phyloP scores from a whole-genome alignment of 1,140 invertebrate species.

The Calosoma granatense region DNA sequence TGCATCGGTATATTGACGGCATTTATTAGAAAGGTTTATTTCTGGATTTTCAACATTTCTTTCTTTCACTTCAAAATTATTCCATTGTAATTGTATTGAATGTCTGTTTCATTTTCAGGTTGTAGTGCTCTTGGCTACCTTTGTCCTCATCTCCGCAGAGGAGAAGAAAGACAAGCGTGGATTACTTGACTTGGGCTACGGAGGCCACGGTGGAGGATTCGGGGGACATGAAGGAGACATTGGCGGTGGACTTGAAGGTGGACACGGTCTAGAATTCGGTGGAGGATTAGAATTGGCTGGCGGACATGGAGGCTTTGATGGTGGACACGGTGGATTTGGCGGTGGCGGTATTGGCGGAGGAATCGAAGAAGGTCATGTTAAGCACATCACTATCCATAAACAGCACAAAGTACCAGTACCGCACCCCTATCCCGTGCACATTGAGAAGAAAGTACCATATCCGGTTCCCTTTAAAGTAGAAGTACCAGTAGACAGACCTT shows the following conservation, averaged over 20 bases:
- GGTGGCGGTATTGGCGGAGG: constrained; percentile 11
- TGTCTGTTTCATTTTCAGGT: background rate
- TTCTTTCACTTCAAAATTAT: no score
- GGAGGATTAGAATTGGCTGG: background rate
- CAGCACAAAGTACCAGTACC: constrained; percentile 22
- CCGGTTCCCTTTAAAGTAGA: constrained; percentile 24
- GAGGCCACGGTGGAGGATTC: background rate
- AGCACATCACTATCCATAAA: constrained; percentile 13
- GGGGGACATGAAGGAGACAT: background rate
- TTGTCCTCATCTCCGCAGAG: constrained; percentile 1
- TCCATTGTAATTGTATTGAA: no score
- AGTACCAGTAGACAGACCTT: constrained; percentile 32
- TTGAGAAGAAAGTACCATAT: constrained; percentile 20
- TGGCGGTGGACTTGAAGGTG: background rate
- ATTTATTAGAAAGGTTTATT: no score
- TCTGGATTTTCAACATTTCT: no score
- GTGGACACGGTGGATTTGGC: constrained; percentile 10
- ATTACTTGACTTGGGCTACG: background rate
- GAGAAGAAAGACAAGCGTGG: constrained; percentile 12
- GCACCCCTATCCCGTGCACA: constrained; percentile 22
- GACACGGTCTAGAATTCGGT: background rate
- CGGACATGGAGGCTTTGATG: constrained; percentile 8
- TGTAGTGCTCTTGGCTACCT: constrained; percentile 1
- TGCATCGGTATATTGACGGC: no score
- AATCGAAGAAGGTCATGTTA: constrained; percentile 14